A percentile compares a stretch with the other conserved stretches of the same genome.
phyloP scores from a whole-genome alignment of 1,140 invertebrate genomes.

The Bombyx mori region DNA sequence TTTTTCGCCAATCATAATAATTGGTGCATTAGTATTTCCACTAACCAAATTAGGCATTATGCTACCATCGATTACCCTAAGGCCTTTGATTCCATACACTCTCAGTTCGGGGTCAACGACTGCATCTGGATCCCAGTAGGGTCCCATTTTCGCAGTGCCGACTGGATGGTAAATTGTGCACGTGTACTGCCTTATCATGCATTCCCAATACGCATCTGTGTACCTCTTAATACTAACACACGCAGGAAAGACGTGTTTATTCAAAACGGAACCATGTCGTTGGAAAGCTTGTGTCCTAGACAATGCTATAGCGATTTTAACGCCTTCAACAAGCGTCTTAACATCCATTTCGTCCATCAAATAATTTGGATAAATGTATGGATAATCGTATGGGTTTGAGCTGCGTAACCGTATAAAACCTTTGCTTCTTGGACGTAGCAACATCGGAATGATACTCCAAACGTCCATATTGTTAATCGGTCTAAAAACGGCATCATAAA shows the following conservation, averaged over 20 bases:
- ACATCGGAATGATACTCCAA: conserved; percentile 89
- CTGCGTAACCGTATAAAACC: conserved; percentile 86
- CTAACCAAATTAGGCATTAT: conserved; percentile 88
- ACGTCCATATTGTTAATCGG: conserved; percentile 84
- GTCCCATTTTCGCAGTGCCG: conserved; percentile 95
- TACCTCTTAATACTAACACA: conserved; percentile 77
- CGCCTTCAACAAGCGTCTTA: conserved; percentile 85
- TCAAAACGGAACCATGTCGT: conserved; percentile 78
- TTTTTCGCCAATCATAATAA: conserved; percentile 90
- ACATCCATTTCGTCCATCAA: conserved; percentile 86
- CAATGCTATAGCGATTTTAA: conserved; percentile 82
- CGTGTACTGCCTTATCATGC: conserved; percentile 85
- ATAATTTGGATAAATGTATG: conserved; percentile 94
- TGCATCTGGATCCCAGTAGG: conserved; percentile 84
- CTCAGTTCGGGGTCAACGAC: conserved; percentile 89
- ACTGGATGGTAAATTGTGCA: conserved; percentile 90
- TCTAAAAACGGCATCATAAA: conserved; percentile 81
- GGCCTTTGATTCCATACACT: conserved; percentile 84
- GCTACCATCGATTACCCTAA: conserved; percentile 89
- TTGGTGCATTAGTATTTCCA: conserved; percentile 87
- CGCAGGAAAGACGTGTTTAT: conserved; percentile 78
- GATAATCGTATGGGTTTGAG: conserved; percentile 90
- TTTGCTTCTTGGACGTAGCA: conserved; percentile 84
- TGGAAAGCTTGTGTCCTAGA: conserved; percentile 81
- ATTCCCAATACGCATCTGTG: conserved; percentile 85